A percentile compares a stretch with the other conserved stretches of the same genome.
These are phyloP conservation scores for Geopemphigus sp. DNA, from an alignment of 1,140 invertebrate species.

Conservation along the genomic window DNA sequence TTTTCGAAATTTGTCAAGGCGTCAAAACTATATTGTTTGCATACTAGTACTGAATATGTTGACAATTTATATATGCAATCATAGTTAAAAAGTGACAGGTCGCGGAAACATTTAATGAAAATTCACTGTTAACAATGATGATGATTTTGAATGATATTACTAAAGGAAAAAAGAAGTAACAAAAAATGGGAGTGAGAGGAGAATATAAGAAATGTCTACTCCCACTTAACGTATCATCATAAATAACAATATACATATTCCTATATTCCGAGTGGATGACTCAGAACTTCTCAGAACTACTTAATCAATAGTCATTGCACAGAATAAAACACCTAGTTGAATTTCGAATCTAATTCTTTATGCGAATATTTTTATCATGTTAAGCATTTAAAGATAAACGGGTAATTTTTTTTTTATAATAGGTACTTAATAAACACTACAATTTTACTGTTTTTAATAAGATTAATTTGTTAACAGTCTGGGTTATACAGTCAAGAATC, in stretches of 20 bases:
- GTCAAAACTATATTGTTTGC: too few relatives aligned
- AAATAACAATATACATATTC: constrained; percentile 15
- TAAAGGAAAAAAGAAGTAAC: neutral
- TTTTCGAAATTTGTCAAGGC: too few relatives aligned
- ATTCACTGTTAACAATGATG: neutral
- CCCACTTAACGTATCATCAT: neutral
- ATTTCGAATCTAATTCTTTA: neutral
- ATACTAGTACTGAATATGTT: too few relatives aligned
- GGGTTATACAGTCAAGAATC: neutral
- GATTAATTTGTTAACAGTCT: too few relatives aligned
- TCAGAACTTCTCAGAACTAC: constrained; percentile 2
- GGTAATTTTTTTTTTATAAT: too few relatives aligned
- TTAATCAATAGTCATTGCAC: neutral
- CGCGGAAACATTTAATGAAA: neutral
- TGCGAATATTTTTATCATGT: too few relatives aligned
- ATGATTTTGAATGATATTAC: neutral
- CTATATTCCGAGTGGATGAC: neutral
- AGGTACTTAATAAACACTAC: too few relatives aligned
- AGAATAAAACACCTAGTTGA: neutral
- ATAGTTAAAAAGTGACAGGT: neutral
- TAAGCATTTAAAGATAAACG: too few relatives aligned
- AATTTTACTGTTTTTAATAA: too few relatives aligned
- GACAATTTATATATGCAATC: too few relatives aligned
- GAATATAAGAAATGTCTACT: neutral
- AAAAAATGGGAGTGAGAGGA: neutral